A percentile compares a stretch with the other conserved stretches of the same genome.
These are phyloP conservation scores for Drosophila nikananu DNA, from an alignment of 1,140 invertebrate genomes.

Conservation along the genomic window DNA sequence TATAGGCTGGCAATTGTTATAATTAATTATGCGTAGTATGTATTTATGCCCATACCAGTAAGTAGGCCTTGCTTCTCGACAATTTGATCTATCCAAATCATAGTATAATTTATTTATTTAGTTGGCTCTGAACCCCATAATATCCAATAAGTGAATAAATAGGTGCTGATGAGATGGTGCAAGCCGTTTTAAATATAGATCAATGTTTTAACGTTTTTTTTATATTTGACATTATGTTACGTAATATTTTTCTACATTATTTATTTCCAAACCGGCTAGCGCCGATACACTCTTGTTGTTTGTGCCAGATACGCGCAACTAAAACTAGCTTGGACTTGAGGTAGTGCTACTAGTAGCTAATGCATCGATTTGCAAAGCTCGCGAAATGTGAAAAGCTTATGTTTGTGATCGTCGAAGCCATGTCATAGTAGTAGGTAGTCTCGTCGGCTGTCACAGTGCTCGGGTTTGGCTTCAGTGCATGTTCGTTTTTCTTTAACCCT, in stretches of 20 bases:
- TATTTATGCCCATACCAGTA: neutral
- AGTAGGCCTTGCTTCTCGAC: neutral
- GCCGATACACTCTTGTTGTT: neutral
- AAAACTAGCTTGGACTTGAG: neutral
- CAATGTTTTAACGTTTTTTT: too few relatives aligned
- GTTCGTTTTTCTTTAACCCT: too few relatives aligned
- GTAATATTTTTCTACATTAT: neutral
- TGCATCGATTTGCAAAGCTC: neutral
- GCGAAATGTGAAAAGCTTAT: neutral
- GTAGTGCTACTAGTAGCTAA: neutral
- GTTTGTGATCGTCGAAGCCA: neutral
- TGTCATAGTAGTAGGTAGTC: too few relatives aligned
- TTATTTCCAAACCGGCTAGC: slow-evolving; percentile 6
- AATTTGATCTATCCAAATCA: neutral
- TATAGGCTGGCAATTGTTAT: neutral
- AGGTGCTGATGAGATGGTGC: neutral
- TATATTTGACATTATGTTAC: slow-evolving; percentile 1
- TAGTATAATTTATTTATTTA: neutral
- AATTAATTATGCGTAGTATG: neutral
- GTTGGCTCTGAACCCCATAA: too few relatives aligned
- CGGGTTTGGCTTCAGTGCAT: too few relatives aligned
- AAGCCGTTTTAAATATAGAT: too few relatives aligned
- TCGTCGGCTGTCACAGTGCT: too few relatives aligned
- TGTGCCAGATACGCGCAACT: neutral
- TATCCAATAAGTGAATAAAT: too few relatives aligned